Percentiles rank a stretch among this genome's conserved stretches.
These are phyloP conservation scores for Chrysolina americana DNA, from an alignment of 2,888 invertebrate genomes.

Conservation along the genomic window DNA sequence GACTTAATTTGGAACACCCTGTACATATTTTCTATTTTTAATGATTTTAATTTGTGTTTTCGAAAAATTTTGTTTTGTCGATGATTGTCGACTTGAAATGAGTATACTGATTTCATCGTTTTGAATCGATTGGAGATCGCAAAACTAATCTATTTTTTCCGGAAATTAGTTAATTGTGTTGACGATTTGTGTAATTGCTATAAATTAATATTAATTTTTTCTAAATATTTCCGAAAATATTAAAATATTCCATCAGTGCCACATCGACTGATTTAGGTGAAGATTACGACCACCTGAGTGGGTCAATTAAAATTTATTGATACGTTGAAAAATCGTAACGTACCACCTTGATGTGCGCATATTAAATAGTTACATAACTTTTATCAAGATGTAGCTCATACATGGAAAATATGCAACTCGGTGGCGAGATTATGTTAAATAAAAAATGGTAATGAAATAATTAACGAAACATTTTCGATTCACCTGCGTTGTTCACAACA, in stretches of 20 bases:
- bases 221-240: too few relatives aligned
- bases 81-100: too few relatives aligned
- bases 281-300: constrained; percentile 19
- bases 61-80: too few relatives aligned
- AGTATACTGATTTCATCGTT: too few relatives aligned
- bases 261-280: neutral
- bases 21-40: too few relatives aligned
- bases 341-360: constrained; percentile 11
- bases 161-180: too few relatives aligned
- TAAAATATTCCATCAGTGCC: neutral
- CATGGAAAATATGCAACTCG: constrained; percentile 7
- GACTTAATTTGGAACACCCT: too few relatives aligned
- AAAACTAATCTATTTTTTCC: too few relatives aligned
- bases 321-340: constrained; percentile 27
- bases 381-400: constrained; percentile 23
- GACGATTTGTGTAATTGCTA: too few relatives aligned
- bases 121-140: too few relatives aligned
- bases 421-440: constrained; percentile 16
- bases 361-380: constrained; percentile 25
- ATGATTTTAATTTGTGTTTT: too few relatives aligned
- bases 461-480: constrained; percentile 26
- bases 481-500: constrained; percentile 40
- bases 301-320: constrained; percentile 13
- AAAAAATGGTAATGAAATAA: constrained; percentile 16
- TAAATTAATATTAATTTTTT: too few relatives aligned